Evolutionary conservation across 2,113 vertebrate genomes (phyloP), one percentile per base, ranked within the genome.

Genomic region (Quiscalus mexicanus): DNA sequence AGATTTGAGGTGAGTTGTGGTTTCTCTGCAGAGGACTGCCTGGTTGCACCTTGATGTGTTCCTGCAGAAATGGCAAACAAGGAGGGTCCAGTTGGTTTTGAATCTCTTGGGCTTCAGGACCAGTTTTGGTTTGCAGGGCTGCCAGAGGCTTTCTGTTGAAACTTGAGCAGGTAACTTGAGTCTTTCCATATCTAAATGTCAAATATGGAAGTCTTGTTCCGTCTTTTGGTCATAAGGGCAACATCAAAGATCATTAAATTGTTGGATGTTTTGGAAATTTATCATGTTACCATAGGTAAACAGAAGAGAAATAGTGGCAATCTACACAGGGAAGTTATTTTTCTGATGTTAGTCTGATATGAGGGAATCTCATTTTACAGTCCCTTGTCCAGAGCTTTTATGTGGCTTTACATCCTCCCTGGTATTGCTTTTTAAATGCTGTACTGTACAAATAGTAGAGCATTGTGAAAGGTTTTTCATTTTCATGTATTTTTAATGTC

Each of bases 291-390:
- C n/a, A 3, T 27, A 86, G 80, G 55, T 87, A 96, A 95, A 90
- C 69, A 86, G 82, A 88, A 92, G 58, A 44, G 64, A 50, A 83
- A 90, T 56, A 84, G 44, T 68, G 86, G n/a, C 28, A 55, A 31
- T 30, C 80, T 89, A 30, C 59, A 82, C 25, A 73, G 86, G 56
- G 50, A 96, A 76, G 68, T 82, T 83, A 52, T 87, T 89, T 89
- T 97, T 87, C 86, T 95, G 88, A 89, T 96, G 76, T 90, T 71
- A 75, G 47, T 64, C 71, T 86, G 85, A 80, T 93, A 49, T 18
- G 75, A 79, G 24, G 25, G 47, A 79, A 82, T 87, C 87, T 97
- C 65, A 89, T 92, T 89, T 95, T 89, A 89, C 89, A 84, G 42
- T 70, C 21, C 17, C 55, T 80, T 86, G 67, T 86, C 60, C 76